Base-by-base conservation (phyloP, 2,113 vertebrate species). In the Thalassarche chlororhynchos region DNA sequence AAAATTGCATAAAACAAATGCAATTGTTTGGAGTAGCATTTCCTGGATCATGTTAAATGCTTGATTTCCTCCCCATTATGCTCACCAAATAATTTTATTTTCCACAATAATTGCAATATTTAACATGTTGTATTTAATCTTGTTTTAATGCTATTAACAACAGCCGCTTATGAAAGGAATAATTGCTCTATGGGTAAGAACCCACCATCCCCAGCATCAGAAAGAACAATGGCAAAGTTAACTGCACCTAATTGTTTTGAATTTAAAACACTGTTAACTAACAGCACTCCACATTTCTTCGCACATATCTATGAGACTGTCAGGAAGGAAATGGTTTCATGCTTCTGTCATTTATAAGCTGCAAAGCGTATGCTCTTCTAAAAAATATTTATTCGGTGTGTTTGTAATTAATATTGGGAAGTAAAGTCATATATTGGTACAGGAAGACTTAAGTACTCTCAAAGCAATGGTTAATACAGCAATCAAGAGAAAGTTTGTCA, bases 1-100 rank as follows among this genome's bases (percentile, higher is more conserved):
- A 98, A 98, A 98, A 98, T 98, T 98, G 98, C 98, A 99, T 98
- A 98, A 99, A 99, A 98, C 98, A 99, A 99, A 99, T 98, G 98
- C 98, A 97, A 97, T 98, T 99, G 98, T 99, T 99, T 99, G 98
- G 98, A 98, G 98, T 98, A 98, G 96, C 97, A 98, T 98, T 99
- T 99, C 98, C 99, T 99, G 98, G 98, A 98, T 98, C 98, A 98
- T 98, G 98, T 99, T 98, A 98, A 99, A 98, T 96, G 98, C 98
- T 98, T 98, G 96, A 98, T 98, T 98, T 98, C 95, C 91, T 98
- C 98, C 98, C 98, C 98, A 98, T 98, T 98, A 98, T 98, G 98
- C 98, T 99, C 98, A 98, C 98, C 98, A 98, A 99, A 98, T 98
- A 98, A 98, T 99, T 98, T 98, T 98, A 98, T 98, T 99, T 98